These are phyloP conservation scores for Temnothorax curvispinosus DNA, from an alignment of 1,140 invertebrate species.

Conservation along the genomic window DNA sequence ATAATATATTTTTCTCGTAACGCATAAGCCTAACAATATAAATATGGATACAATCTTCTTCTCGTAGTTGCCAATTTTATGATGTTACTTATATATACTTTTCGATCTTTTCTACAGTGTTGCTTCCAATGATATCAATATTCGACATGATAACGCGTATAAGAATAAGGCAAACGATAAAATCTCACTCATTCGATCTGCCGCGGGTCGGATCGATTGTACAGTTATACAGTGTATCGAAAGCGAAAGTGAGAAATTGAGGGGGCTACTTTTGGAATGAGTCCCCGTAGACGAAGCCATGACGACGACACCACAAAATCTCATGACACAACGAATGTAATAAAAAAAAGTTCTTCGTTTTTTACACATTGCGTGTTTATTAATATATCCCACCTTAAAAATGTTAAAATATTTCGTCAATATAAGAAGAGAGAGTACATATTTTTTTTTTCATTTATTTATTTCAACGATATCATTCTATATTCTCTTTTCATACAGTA, in stretches of 20 bases:
- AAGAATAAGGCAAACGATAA: not conserved
- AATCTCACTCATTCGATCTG: constrained; percentile 43
- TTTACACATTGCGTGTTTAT: constrained; percentile 56
- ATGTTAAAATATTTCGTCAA: not conserved
- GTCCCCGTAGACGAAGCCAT: constrained; percentile 62
- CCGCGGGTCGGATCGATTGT: constrained; percentile 50
- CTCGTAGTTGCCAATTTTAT: constrained; percentile 20
- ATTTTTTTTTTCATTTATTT: not conserved
- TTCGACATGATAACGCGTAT: not conserved
- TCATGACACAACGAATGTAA: constrained; percentile 80
- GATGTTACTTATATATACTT: not conserved
- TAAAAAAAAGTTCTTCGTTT: constrained; percentile 77
- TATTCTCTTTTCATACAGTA: not conserved
- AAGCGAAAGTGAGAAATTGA: constrained; percentile 24
- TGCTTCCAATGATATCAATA: not conserved
- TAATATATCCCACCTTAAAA: constrained; percentile 14
- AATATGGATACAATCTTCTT: not conserved
- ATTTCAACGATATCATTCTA: not conserved
- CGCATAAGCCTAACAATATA: not conserved
- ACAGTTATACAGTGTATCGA: constrained; percentile 50
- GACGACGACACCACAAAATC: constrained; percentile 60
- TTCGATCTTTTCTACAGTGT: constrained; percentile 54
- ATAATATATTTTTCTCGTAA: not conserved
- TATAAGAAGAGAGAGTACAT: not conserved
- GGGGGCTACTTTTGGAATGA: constrained; percentile 53